Evolutionary conservation across 2,888 invertebrate species (phyloP).

Genomic region (Xestoiulus laeticollis): DNA sequence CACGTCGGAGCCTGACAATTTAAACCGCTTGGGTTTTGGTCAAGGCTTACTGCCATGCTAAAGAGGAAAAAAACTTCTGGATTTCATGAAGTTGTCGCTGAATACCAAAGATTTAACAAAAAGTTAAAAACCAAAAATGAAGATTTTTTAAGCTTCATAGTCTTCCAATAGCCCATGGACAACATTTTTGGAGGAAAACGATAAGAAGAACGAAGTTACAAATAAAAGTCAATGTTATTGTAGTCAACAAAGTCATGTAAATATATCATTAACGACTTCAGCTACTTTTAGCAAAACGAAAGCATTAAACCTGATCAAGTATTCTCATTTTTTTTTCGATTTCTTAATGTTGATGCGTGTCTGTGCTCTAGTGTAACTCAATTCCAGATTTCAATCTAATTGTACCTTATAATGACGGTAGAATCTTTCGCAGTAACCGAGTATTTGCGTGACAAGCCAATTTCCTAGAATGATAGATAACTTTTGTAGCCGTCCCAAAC

Average conservation of each 20-base stretch:
- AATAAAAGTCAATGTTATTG: conserved; percentile 13
- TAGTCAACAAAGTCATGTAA: not conserved
- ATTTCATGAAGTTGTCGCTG: not conserved
- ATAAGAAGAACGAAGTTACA: conserved; percentile 1
- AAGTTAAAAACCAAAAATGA: not conserved
- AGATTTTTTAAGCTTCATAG: not conserved
- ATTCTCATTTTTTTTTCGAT: not conserved
- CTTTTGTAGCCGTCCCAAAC: not conserved
- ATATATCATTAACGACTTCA: not conserved
- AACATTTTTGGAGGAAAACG: not conserved
- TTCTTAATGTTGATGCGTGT: not conserved
- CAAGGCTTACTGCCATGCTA: conserved; percentile 21
- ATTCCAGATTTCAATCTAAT: not conserved
- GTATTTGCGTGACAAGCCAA: not conserved
- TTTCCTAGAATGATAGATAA: not conserved
- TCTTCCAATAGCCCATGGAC: conserved; percentile 27
- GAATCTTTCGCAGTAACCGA: not conserved
- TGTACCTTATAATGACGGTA: not conserved
- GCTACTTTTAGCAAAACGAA: not conserved
- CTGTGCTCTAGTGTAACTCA: not conserved
- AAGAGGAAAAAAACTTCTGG: not conserved
- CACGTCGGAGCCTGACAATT: conserved; percentile 53
- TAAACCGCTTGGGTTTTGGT: conserved; percentile 53
- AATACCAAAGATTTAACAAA: conserved; percentile 1
- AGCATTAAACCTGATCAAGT: conserved; percentile 10